Evolutionary conservation across 2,113 vertebrate species (phyloP), one percentile per base, ranked within the genome.

Genomic region (Carettochelys insculpta): DNA sequence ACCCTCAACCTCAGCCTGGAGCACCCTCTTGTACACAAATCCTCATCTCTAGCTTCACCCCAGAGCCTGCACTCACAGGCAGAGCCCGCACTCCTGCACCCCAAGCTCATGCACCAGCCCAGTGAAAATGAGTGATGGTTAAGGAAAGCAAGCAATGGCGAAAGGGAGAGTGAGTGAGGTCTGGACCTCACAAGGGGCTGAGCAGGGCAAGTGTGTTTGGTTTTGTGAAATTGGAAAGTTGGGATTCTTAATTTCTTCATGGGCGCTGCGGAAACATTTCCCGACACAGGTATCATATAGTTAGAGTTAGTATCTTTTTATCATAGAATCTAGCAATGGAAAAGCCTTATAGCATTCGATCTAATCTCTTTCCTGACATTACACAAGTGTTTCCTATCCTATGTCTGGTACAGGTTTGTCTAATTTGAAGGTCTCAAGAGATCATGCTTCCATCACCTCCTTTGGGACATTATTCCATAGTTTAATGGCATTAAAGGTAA

Each of bases 221-320:
- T 50, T 50, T 50, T 50, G 48, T 50, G 48, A 9, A 13, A 50
- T 50, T 50, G 13, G 48, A 50, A 50, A 50, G 48, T 50, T 50
- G 48, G 48, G 10, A 50, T 11, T 50, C 48, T 13, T 50, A 13
- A 50, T 50, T 50, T 75, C 0, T 0, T 82, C 11, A 7, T 11
- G 2, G 73, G 52, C 29, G 78, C 50, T 77, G 24, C 52, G 41
- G 20, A 16, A 86, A 50, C 31, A 5, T 92, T 68, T 92, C 92
- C 90, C 41, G 43, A 86, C 78, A 14, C 43, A 83, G 54, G 41
- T 75, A 84, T 61, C 77, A 83, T 50, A 77, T 1, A 7, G 71
- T 31, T 85, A 88, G 54, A 92, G 71, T 58, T 73, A 92, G 53
- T 84, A 76, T 51, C 0, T 80, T 77, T 41, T 24, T 86, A 54